phyloP scores from a whole-genome alignment of 2,797 vertebrate species.

The Lacerta viridis region DNA sequence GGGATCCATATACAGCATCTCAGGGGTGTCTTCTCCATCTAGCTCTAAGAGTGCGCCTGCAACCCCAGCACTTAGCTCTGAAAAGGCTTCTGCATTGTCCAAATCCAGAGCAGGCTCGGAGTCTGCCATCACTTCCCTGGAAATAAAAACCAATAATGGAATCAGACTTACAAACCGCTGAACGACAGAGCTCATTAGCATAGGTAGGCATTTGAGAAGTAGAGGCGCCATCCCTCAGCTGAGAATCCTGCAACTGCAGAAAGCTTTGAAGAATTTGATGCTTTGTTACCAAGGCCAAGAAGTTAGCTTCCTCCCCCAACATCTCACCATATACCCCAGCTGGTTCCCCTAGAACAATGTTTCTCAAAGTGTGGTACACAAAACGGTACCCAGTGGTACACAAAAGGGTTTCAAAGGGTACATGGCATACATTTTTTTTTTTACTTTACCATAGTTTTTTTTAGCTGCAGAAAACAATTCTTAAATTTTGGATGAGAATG shows the following conservation, averaged over 20 bases:
- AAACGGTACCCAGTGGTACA: too few species aligned
- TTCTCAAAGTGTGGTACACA: background rate
- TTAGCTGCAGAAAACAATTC: background rate
- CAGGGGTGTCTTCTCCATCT: rapidly evolving
- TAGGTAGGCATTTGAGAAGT: background rate
- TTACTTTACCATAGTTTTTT: too few species aligned
- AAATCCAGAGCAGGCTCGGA: conserved; percentile 28
- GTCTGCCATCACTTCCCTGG: conserved; percentile 75
- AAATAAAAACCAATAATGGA: conserved; percentile 22
- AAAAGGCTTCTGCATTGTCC: conserved; percentile 30
- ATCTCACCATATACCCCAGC: background rate
- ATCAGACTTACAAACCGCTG: background rate
- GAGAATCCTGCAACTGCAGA: background rate
- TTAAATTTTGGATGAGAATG: background rate
- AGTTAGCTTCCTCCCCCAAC: background rate
- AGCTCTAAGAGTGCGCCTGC: background rate
- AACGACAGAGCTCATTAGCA: background rate
- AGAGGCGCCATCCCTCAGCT: too few species aligned
- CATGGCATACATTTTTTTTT: too few species aligned
- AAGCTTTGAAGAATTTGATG: background rate
- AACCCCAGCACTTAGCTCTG: conserved; percentile 44
- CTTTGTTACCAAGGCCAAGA: background rate
- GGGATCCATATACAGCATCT: background rate
- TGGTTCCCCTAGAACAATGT: background rate
- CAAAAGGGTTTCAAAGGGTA: too few species aligned